Evolutionary conservation across 2,113 vertebrate genomes (phyloP), one percentile per base, ranked within the genome.

Genomic region (Leptocoma aspasia): DNA sequence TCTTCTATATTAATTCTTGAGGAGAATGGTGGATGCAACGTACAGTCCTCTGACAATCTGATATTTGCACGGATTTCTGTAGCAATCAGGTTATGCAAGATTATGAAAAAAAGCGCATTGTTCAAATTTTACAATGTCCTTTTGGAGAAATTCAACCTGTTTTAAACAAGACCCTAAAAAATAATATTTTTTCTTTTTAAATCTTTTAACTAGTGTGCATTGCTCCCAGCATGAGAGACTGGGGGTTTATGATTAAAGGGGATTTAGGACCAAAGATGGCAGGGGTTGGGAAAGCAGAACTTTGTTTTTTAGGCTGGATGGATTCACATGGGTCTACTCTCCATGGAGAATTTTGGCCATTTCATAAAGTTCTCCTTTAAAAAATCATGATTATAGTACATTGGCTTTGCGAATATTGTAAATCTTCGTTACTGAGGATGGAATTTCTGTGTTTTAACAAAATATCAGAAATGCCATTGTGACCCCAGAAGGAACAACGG

Each of bases 321-420:
- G 21, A 16, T 89, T 44, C 35, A 33, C 49, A 4, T 39, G 39
- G 18, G 2, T 75, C 11, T 28, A 3, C 4, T 16, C 10, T 26
- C 19, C 30, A 1, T 52, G 35, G 37, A 88, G 27, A 84, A 60
- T 10, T 23, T 52, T 37, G 52, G 30, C 19, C 18, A 27, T 27
- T 49, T 21, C n/a, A 26, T 9, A 17, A 12, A 3, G 6, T 35
- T 90, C 2, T 33, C 17, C 23, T 52, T 33, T 9, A 56, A 60
- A 82, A 69, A 69, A 21, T n/a, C 10, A 3, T 21, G 1, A 17
- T 11, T 53, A 4, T 6, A 26, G 1, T 3, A 13, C 0, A 0
- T 6, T 71, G 9, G 4, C 50, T 59, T 47, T 77, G 4, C 27
- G 39, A 50, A 57, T 70, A n/a, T 53, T 63, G 26, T 35, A 7